Conservation (phyloP, 1,140 invertebrate species). For the Brachionus rotundiformis region DNA sequence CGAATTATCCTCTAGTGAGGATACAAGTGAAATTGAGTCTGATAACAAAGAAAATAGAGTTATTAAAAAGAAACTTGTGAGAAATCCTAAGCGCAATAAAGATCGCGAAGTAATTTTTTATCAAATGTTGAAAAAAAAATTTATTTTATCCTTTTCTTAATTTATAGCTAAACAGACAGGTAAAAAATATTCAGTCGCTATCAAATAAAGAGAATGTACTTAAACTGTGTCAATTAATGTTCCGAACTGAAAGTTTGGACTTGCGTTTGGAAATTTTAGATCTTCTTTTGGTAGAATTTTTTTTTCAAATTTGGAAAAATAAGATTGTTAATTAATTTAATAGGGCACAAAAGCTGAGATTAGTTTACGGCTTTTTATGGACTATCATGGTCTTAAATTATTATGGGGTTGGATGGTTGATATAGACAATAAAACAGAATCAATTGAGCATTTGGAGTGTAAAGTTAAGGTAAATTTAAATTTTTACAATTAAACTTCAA, state of each 20-base stretch:
- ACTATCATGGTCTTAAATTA: constrained; percentile 86
- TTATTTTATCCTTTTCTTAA: background rate
- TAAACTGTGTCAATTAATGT: constrained; percentile 83
- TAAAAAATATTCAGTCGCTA: constrained; percentile 62
- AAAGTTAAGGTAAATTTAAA: constrained; percentile 64
- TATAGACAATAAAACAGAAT: constrained; percentile 60
- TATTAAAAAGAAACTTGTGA: constrained; percentile 54
- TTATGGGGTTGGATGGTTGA: constrained; percentile 88
- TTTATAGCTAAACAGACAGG: constrained; percentile 56
- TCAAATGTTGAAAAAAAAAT: background rate
- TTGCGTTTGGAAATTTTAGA: constrained; percentile 71
- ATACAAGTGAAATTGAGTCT: constrained; percentile 52
- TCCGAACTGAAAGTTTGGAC: constrained; percentile 78
- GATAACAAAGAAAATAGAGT: constrained; percentile 57
- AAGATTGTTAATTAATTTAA: constrained; percentile 11
- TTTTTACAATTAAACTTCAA: too few species aligned
- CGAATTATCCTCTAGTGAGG: background rate
- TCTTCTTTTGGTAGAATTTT: constrained; percentile 69
- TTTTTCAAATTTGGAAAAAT: background rate
- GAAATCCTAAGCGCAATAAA: constrained; percentile 57
- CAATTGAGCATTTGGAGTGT: constrained; percentile 54
- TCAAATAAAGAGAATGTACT: constrained; percentile 81
- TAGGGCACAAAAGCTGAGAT: constrained; percentile 58
- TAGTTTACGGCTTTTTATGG: constrained; percentile 76
- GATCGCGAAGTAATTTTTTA: constrained; percentile 39